Conservation (phyloP, 1,140 invertebrate species). For the Vanessa tameamea region DNA sequence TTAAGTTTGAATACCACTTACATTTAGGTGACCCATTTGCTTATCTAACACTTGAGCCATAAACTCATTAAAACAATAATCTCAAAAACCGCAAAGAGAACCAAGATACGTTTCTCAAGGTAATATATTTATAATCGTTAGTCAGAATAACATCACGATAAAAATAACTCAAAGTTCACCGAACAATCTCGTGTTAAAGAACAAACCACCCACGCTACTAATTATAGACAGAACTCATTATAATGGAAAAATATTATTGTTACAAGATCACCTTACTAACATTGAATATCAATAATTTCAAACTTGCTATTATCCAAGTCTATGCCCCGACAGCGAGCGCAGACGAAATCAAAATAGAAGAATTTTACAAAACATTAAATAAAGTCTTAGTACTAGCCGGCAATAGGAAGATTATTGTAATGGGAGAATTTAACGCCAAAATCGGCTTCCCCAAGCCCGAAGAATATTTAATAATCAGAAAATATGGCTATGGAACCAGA, state of each 20-base stretch:
- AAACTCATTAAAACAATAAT: too few relatives aligned
- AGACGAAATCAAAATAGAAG: background rate
- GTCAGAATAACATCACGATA: background rate
- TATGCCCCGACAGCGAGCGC: conserved; percentile 10
- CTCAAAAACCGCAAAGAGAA: too few relatives aligned
- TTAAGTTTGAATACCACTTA: too few relatives aligned
- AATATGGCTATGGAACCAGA: conserved; percentile 4
- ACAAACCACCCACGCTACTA: background rate
- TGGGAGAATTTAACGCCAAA: background rate
- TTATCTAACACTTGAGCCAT: background rate
- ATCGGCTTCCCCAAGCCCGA: background rate
- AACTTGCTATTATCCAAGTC: conserved; percentile 16
- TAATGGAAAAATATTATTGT: background rate
- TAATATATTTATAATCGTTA: background rate
- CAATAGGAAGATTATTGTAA: background rate
- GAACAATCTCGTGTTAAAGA: background rate
- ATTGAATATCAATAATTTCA: background rate
- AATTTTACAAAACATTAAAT: background rate
- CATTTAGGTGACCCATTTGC: background rate
- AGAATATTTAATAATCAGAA: background rate
- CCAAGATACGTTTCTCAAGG: too few relatives aligned
- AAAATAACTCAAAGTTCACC: conserved; percentile 3
- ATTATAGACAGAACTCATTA: background rate
- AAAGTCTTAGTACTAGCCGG: background rate
- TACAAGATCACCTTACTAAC: conserved; percentile 1